phyloP scores from a whole-genome alignment of 2,113 vertebrate genomes.

The Nematolebias whitei region DNA sequence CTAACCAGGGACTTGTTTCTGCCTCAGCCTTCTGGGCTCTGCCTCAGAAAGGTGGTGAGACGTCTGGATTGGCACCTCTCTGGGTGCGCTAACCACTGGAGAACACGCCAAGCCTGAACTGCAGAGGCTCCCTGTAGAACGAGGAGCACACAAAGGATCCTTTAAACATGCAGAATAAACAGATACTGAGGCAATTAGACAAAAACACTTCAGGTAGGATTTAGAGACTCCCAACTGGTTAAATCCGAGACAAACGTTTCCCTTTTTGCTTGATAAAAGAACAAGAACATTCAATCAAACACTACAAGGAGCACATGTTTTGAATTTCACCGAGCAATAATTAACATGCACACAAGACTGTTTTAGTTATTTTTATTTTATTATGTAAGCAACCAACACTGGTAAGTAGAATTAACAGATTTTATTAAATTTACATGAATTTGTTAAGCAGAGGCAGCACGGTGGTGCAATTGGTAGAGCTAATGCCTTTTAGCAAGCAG shows the following conservation, averaged over 20 bases:
- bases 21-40: slow-evolving; percentile 43
- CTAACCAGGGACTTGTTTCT: slow-evolving; percentile 66
- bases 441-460: too few relatives aligned
- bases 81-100: slow-evolving; percentile 46
- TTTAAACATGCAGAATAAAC: slow-evolving; percentile 44
- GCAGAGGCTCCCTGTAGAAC: slow-evolving; percentile 52
- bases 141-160: slow-evolving; percentile 42
- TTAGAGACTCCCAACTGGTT: slow-evolving; percentile 1
- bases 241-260: neutral
- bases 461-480: too few relatives aligned
- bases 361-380: too few relatives aligned
- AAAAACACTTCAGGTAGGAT: slow-evolving; percentile 12
- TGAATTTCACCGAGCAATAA: too few relatives aligned
- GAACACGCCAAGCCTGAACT: slow-evolving; percentile 35
- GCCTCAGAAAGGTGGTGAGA: slow-evolving; percentile 44
- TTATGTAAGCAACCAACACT: too few relatives aligned
- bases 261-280: too few relatives aligned
- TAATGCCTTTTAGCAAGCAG: too few relatives aligned
- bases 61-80: slow-evolving; percentile 67
- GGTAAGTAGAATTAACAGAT: too few relatives aligned
- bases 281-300: too few relatives aligned
- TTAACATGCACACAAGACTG: too few relatives aligned
- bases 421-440: too few relatives aligned
- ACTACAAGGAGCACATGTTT: too few relatives aligned
- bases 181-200: slow-evolving; percentile 58